Conservation (phyloP, 2,888 invertebrate species). For the Aporophyla lueneburgensis region DNA sequence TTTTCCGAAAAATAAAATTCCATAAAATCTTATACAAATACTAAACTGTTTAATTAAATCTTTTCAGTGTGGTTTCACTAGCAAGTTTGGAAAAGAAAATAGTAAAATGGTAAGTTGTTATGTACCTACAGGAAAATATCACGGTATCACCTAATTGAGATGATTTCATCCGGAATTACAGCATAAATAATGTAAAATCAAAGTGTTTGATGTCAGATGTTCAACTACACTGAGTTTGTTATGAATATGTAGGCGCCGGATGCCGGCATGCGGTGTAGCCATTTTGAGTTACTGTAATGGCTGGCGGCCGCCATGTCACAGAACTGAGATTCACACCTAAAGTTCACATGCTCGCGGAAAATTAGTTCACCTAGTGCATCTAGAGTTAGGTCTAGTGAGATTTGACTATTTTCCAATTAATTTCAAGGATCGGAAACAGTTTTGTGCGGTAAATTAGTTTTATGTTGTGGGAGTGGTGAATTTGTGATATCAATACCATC, state of each 20-base stretch:
- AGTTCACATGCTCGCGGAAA: conserved; percentile 52
- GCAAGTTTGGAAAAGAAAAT: conserved; percentile 37
- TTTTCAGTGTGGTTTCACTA: conserved; percentile 56
- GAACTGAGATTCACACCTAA: conserved; percentile 72
- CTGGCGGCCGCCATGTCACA: conserved; percentile 85
- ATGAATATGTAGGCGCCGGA: conserved; percentile 73
- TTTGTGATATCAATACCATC: conserved; percentile 33
- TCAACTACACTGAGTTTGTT: conserved; percentile 36
- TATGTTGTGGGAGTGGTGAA: conserved; percentile 36
- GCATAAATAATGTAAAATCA: neutral
- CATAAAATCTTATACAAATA: neutral
- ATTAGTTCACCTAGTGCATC: conserved; percentile 30
- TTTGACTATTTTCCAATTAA: neutral
- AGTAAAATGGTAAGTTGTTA: conserved; percentile 58
- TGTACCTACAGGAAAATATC: neutral
- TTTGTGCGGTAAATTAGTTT: conserved; percentile 7
- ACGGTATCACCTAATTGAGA: neutral
- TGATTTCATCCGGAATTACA: conserved; percentile 7
- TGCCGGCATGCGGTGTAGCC: conserved; percentile 81
- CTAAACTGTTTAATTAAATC: conserved; percentile 11
- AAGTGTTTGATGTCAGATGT: neutral
- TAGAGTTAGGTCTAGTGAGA: neutral
- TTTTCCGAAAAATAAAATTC: neutral
- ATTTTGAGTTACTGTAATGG: conserved; percentile 82
- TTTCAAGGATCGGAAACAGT: neutral